Percentiles rank a stretch among this genome's conserved stretches.
phyloP scores from a whole-genome alignment of 1,140 invertebrate genomes.

The Penaeus japonicus region DNA sequence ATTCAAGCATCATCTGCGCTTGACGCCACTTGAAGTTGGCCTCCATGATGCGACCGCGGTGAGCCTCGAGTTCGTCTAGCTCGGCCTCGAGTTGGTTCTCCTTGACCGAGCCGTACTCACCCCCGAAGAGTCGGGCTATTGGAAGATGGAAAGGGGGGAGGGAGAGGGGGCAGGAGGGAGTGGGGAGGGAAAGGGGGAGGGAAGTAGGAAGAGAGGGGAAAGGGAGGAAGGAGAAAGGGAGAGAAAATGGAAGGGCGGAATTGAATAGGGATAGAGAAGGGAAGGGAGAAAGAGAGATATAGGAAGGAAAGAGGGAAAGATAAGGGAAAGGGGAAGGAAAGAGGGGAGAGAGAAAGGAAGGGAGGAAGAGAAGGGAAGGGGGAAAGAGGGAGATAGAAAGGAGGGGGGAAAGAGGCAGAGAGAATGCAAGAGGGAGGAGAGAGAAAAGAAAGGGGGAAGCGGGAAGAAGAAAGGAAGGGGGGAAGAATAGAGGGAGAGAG shows the following conservation, averaged over 20 bases:
- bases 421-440: not conserved
- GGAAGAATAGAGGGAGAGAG: not conserved
- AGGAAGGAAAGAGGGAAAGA: not conserved
- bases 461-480: not conserved
- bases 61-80: slow-evolving; percentile 68
- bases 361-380: not conserved
- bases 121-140: slow-evolving; percentile 68
- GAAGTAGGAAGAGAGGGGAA: too few species aligned
- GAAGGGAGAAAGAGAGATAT: not conserved
- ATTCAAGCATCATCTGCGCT: slow-evolving; percentile 66
- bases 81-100: slow-evolving; percentile 69
- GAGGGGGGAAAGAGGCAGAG: not conserved
- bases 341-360: not conserved
- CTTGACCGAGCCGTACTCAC: slow-evolving; percentile 67
- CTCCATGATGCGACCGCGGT: slow-evolving; percentile 67
- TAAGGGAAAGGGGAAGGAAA: not conserved
- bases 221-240: not conserved
- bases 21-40: slow-evolving; percentile 70
- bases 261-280: not conserved
- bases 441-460: not conserved
- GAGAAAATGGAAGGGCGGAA: not conserved
- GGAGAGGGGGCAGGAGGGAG: not conserved
- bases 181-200: not conserved
- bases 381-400: not conserved
- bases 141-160: not conserved